These are phyloP conservation scores for Potorous gilbertii DNA, from an alignment of 2,797 vertebrate species.

Conservation along the genomic window DNA sequence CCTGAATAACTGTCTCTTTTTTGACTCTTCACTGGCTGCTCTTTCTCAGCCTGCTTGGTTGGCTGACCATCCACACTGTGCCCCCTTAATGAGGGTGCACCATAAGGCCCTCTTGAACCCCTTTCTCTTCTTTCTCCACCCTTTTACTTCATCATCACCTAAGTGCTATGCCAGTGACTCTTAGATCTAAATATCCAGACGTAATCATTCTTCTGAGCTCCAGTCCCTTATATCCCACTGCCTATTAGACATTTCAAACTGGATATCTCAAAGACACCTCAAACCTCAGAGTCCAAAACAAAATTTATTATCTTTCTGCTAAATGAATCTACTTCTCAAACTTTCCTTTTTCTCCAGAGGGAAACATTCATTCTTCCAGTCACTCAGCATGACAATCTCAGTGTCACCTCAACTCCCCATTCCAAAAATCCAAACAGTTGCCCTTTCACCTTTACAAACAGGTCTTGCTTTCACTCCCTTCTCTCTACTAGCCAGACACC, in stretches of 20 bases:
- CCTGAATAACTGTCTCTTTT: not conserved
- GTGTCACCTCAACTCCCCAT: not conserved
- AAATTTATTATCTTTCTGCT: too few species aligned
- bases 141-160: not conserved
- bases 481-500: not conserved
- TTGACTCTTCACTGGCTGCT: not conserved
- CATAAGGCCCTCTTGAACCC: not conserved
- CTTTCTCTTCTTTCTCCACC: not conserved
- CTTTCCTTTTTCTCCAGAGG: too few species aligned
- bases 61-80: not conserved
- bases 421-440: not conserved
- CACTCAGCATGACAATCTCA: not conserved
- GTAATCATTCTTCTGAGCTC: too few species aligned
- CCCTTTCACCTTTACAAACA: not conserved
- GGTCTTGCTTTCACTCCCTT: not conserved
- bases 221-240: not conserved
- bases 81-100: not conserved
- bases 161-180: not conserved
- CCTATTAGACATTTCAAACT: not conserved
- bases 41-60: not conserved
- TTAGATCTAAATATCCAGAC: too few species aligned
- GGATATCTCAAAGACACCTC: not conserved
- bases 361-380: not conserved
- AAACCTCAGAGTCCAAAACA: too few species aligned
- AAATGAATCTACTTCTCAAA: too few species aligned